phyloP scores from a whole-genome alignment of 2,113 vertebrate genomes.

The Cynoglossus semilaevis region DNA sequence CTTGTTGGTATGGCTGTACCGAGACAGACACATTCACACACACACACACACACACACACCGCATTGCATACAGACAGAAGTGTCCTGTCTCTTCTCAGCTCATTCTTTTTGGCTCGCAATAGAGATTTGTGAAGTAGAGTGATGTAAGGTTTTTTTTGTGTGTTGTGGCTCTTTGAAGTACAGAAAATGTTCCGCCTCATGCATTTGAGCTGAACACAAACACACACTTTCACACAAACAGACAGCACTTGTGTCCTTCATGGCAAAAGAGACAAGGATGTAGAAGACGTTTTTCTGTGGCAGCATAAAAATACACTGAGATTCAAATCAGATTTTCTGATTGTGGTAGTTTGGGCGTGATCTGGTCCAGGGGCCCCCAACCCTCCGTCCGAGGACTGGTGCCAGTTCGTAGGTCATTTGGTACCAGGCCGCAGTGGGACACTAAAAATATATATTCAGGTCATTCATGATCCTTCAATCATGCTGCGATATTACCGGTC shows the following conservation, averaged over 20 bases:
- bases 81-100: constrained; percentile 8
- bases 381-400: too few species aligned
- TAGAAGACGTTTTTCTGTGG: constrained; percentile 40
- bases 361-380: too few species aligned
- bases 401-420: too few species aligned
- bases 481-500: too few species aligned
- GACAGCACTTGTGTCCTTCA: too few species aligned
- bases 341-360: too few species aligned
- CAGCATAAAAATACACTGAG: too few species aligned
- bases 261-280: constrained; percentile 20
- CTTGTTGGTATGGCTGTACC: too few species aligned
- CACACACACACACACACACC: constrained; percentile 20
- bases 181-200: constrained; percentile 30
- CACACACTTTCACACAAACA: constrained; percentile 15
- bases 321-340: too few species aligned
- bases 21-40: constrained; percentile 24
- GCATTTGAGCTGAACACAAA: constrained; percentile 31
- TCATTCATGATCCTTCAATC: too few species aligned
- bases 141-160: constrained; percentile 27
- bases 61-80: constrained; percentile 1
- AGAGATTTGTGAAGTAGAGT: constrained; percentile 39
- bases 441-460: too few species aligned
- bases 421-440: too few species aligned
- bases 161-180: constrained; percentile 41
- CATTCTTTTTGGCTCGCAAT: constrained; percentile 29